Percentiles rank a stretch among this genome's conserved stretches.
phyloP scores from a whole-genome alignment of 1,140 invertebrate species.

The Vanessa atalanta region DNA sequence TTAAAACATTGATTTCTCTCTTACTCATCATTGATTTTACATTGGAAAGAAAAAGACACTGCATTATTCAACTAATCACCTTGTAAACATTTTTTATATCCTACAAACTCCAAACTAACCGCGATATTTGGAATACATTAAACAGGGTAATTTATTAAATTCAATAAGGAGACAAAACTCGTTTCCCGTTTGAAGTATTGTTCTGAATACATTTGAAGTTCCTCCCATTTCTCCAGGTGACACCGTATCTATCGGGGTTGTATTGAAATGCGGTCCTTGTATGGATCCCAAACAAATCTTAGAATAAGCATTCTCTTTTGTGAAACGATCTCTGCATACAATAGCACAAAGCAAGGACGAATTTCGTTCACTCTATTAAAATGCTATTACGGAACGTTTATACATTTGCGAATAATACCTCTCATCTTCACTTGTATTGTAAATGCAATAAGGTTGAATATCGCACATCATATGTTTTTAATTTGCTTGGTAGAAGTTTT shows the following conservation, averaged over 20 bases:
- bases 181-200: slow-evolving; percentile 14
- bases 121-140: background rate
- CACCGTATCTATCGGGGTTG: slow-evolving; percentile 34
- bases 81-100: too few relatives aligned
- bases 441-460: slow-evolving; percentile 23
- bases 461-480: slow-evolving; percentile 32
- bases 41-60: too few relatives aligned
- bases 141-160: background rate
- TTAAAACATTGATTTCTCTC: too few relatives aligned
- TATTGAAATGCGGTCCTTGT: slow-evolving; percentile 36
- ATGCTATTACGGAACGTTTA: slow-evolving; percentile 54
- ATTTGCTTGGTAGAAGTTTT: slow-evolving; percentile 31
- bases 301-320: slow-evolving; percentile 61
- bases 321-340: slow-evolving; percentile 55
- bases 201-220: slow-evolving; percentile 30
- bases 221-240: slow-evolving; percentile 46
- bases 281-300: slow-evolving; percentile 50
- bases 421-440: slow-evolving; percentile 18
- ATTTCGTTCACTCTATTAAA: slow-evolving; percentile 72
- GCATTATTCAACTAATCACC: too few relatives aligned
- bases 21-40: too few relatives aligned
- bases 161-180: background rate
- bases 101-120: too few relatives aligned
- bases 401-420: slow-evolving; percentile 18
- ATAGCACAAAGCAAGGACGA: slow-evolving; percentile 73